Base-by-base conservation (phyloP, 2,113 vertebrate genomes). In the Myotis yumanensis region DNA sequence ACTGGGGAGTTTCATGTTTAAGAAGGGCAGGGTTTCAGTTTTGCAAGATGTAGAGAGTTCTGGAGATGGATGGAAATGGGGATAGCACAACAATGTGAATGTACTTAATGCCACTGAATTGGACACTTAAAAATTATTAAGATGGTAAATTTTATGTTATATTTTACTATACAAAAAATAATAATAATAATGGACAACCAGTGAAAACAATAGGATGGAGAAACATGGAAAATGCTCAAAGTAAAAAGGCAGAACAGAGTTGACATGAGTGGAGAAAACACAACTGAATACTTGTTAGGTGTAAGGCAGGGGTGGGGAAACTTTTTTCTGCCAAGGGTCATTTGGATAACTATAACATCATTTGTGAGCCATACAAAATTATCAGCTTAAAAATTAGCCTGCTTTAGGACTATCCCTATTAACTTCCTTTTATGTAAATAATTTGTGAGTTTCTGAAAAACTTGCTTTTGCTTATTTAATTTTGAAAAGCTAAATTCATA, bases 231-330 rank as follows among this genome's bases (percentile, higher is more conserved):
- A 59, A 52, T 2, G 16, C 25, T 64, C 71, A 30, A 28, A 51
- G 40, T 28, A 4, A 46, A 51, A 68, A 64, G 72, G 37, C 48
- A 28, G 40, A 94, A 54, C 32, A 54, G 20, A 62, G 84, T 1
- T 7, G 7, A 32, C 7, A 1, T 2, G 9, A 4, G 15, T 8
- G 51, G 6, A 22, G 17, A 18, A 62, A n/a, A 77, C 11, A 11
- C 8, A 12, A 22, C 40, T 25, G 64, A 71, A 52, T 8, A 48
- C 32, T 64, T 40, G n/a, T 7, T 23, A 20, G 52, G 20, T 2
- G 7, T 16, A 3, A 4, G 18, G n/a, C 22, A 59, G 57, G 57
- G 22, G 57, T 25, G 4, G 57, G 20, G 22, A 59, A 59, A 22
- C 57, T 59, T 59, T 59, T 11, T 59, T 59, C 57, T 59, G 57